A percentile compares a stretch with the other conserved stretches of the same genome.
phyloP scores from a whole-genome alignment of 2,113 vertebrate genomes.

The Silurus meridionalis region DNA sequence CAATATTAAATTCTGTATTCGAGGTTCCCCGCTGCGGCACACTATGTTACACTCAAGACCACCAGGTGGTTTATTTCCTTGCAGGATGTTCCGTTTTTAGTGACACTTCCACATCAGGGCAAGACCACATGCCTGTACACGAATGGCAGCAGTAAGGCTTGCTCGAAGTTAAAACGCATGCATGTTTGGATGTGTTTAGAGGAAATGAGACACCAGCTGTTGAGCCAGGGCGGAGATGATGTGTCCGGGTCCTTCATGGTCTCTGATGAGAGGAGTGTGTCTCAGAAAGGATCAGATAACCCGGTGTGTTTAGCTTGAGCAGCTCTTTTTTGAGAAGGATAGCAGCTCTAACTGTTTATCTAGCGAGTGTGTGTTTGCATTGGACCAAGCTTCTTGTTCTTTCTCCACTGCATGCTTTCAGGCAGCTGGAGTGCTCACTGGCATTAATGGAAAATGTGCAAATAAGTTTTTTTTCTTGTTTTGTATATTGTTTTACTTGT shows the following conservation, averaged over 20 bases:
- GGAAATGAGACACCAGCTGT: constrained; percentile 32
- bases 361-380: constrained; percentile 37
- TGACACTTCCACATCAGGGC: constrained; percentile 32
- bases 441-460: constrained; percentile 6
- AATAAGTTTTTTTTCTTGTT: not conserved
- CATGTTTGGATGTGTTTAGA: constrained; percentile 43
- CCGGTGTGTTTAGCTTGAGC: constrained; percentile 43
- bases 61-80: constrained; percentile 11
- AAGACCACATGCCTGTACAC: constrained; percentile 13
- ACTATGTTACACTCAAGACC: not conserved
- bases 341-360: constrained; percentile 46
- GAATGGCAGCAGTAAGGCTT: constrained; percentile 27
- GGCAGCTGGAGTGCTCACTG: constrained; percentile 32
- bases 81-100: constrained; percentile 19
- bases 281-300: constrained; percentile 49
- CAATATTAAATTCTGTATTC: constrained; percentile 11
- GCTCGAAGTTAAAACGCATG: constrained; percentile 15
- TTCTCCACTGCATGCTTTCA: constrained; percentile 20
- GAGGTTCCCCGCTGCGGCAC: not conserved
- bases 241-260: constrained; percentile 35
- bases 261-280: constrained; percentile 42
- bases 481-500: not conserved
- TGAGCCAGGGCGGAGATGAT: constrained; percentile 22
- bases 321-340: constrained; percentile 21
- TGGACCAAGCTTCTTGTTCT: constrained; percentile 30